Base-by-base conservation (phyloP, 92 coral and sea anemone species). In the Actinernus sp. region DNA sequence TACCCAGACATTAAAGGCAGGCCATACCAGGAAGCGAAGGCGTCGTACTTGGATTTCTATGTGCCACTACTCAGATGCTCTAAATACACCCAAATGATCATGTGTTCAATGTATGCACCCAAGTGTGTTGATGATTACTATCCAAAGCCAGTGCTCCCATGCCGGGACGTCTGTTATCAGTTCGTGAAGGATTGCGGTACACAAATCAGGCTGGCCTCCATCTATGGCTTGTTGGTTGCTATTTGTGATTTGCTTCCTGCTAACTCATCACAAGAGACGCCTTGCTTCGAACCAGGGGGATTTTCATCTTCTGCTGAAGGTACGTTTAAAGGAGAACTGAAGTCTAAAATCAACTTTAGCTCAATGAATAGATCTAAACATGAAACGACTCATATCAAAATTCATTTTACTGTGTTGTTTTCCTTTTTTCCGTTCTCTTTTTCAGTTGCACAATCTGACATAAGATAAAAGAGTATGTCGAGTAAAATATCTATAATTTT, bases 181-280 rank as follows among this genome's bases (percentile, higher is more conserved):
- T 85, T 85, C 57, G 81, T 70, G 29, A 66, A 68, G 39, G 68
- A 66, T 8, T 85, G 91, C 47, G 56, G 34, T 10, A 28, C 13
- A 1, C 14, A 39, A 22, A 23, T 85, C 31, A 57, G 43, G n/a
- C 31, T 49, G 14, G 78, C 47, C 2, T 68, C 91, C 1, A 25
- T 61, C 39, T 39, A 23, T 29, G 91, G 91, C 9, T 38, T 78
- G 73, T 11, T 74, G 10, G 31, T 60, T 3, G 84, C 81, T 8
- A 58, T 85, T 0, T 85, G 91, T 64, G 91, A 85, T 49, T 55
- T 85, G 29, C 49, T 85, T 18, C 91, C 91, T 16, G 66, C 48
- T 30, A 47, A 28, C 20, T n/a, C 16, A 25, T 40, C 78, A 26
- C 26, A 23, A 30, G 58, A 44, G 12, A 45, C 45, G 3, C 78